These are phyloP conservation scores for Trichomalopsis sarcophagae DNA, from an alignment of 1,140 invertebrate genomes.

Conservation along the genomic window DNA sequence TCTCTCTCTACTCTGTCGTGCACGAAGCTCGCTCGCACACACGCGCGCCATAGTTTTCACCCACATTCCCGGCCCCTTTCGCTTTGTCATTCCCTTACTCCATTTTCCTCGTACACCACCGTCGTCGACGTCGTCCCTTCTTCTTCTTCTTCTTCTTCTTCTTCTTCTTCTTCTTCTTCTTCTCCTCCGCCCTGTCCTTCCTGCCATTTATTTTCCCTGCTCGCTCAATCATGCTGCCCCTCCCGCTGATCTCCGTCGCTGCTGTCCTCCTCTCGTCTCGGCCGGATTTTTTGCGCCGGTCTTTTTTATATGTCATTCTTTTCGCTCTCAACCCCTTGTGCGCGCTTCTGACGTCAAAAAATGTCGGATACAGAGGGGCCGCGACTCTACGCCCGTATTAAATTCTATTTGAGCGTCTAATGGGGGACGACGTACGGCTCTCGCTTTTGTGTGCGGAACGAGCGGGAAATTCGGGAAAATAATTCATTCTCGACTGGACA, in stretches of 20 bases:
- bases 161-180: slow-evolving; percentile 1
- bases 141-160: slow-evolving; percentile 1
- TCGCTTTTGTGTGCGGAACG: too few relatives aligned
- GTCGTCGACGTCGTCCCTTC: neutral
- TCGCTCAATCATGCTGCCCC: neutral
- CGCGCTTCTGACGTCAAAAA: slow-evolving; percentile 32
- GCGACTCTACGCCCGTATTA: neutral
- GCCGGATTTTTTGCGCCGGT: neutral
- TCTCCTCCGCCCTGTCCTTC: neutral
- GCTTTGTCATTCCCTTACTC: slow-evolving; percentile 46
- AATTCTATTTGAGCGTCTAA: slow-evolving; percentile 31
- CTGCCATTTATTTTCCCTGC: slow-evolving; percentile 17
- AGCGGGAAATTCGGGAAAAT: too few relatives aligned
- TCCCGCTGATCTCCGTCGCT: neutral
- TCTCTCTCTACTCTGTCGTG: neutral
- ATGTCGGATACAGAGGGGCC: slow-evolving; percentile 16
- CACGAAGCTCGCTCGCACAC: neutral
- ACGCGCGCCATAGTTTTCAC: slow-evolving; percentile 4
- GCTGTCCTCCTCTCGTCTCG: neutral
- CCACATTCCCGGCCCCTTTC: slow-evolving; percentile 15
- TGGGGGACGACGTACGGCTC: too few relatives aligned
- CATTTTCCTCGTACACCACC: slow-evolving; percentile 42
- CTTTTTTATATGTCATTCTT: slow-evolving; percentile 14
- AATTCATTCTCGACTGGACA: too few relatives aligned
- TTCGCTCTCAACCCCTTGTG: neutral